phyloP scores from a whole-genome alignment of 2,113 vertebrate genomes.

The Vulpes ferrilata region DNA sequence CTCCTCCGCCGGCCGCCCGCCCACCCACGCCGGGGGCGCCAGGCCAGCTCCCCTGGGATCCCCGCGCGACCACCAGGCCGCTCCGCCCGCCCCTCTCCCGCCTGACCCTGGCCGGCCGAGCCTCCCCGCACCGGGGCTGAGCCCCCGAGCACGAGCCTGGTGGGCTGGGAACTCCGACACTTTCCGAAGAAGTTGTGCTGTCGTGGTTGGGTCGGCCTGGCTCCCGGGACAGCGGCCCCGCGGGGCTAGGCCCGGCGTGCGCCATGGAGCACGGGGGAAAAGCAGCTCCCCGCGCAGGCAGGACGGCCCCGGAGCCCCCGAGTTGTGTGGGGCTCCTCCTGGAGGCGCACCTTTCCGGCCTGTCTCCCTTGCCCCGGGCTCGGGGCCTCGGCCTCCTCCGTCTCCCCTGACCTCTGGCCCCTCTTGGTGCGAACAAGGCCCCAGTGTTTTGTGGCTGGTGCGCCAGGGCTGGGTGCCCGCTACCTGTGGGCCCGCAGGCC shows the following conservation, averaged over 20 bases:
- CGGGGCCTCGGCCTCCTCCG: neutral
- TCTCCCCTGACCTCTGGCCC: constrained; percentile 62
- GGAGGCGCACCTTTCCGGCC: neutral
- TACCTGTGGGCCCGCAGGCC: neutral
- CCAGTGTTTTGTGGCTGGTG: neutral
- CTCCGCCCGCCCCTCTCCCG: neutral
- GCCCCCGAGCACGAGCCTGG: neutral
- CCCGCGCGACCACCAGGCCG: neutral
- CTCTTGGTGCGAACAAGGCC: constrained; percentile 57
- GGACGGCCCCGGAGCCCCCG: neutral
- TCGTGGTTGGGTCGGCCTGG: neutral
- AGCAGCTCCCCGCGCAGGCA: constrained; percentile 53
- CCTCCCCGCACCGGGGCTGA: neutral
- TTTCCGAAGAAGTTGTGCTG: neutral
- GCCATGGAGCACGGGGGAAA: constrained; percentile 56
- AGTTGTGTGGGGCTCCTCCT: neutral
- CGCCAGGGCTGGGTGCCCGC: neutral
- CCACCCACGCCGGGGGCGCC: neutral
- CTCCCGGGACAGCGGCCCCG: neutral
- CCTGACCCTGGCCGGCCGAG: neutral
- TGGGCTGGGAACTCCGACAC: neutral
- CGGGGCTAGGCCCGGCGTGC: neutral
- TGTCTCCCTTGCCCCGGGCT: neutral
- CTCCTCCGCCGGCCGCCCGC: neutral
- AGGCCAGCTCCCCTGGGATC: neutral